These are phyloP conservation scores for Sinocyclocheilus anophthalmus DNA, from an alignment of 2,113 vertebrate species.

Conservation along the genomic window DNA sequence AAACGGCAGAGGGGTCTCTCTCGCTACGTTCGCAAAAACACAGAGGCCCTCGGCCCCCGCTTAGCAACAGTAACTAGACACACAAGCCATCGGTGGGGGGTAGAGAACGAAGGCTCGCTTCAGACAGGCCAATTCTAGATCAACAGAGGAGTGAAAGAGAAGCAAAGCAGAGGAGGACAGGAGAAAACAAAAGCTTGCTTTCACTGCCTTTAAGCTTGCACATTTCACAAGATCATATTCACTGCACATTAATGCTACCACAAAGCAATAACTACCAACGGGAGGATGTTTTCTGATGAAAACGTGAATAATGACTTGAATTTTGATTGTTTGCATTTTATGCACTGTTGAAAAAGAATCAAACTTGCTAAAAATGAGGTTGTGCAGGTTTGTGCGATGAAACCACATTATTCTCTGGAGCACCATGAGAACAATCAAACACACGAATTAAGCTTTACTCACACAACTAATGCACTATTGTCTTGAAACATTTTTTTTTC, in stretches of 20 bases:
- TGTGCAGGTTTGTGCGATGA: no score
- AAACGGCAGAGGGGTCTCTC: not conserved
- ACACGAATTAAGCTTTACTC: no score
- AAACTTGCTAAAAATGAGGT: no score
- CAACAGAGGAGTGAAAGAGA: conserved; percentile 4
- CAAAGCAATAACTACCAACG: not conserved
- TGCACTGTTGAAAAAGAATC: no score
- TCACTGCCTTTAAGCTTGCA: not conserved
- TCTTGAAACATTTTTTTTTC: no score
- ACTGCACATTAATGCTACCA: not conserved
- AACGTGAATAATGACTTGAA: not conserved
- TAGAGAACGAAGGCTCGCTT: conserved; percentile 11
- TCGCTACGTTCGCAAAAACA: conserved; percentile 19
- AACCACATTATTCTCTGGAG: no score
- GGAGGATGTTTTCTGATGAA: not conserved
- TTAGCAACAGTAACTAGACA: conserved; percentile 74
- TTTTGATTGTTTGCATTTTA: no score
- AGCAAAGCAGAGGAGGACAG: not conserved
- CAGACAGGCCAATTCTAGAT: not conserved
- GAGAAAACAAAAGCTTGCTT: not conserved
- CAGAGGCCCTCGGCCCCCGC: conserved; percentile 62
- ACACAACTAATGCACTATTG: no score
- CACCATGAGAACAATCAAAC: no score
- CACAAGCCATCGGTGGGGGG: conserved; percentile 46
- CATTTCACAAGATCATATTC: not conserved